Conservation (phyloP, 1,140 invertebrate species). For the Pseudomyrmex gracilis region DNA sequence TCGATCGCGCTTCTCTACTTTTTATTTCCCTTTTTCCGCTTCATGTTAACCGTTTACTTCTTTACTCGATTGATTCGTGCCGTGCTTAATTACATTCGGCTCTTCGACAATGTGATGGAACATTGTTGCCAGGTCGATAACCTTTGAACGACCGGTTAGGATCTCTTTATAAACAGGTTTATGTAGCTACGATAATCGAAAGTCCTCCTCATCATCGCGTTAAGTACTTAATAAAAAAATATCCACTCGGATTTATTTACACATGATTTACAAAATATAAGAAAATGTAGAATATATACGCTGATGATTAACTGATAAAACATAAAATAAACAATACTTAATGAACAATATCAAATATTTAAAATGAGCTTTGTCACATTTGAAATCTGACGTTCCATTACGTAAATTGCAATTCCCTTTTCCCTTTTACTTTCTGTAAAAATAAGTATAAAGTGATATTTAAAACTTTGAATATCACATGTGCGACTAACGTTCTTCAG, state of each 20-base stretch:
- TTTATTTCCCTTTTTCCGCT: conserved; percentile 36
- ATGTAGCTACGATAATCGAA: background rate
- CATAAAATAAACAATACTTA: too few relatives aligned
- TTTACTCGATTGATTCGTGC: conserved; percentile 52
- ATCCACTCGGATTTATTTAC: background rate
- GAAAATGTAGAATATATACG: too few relatives aligned
- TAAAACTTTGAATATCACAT: conserved; percentile 68
- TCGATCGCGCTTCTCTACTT: conserved; percentile 60
- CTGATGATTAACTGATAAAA: too few relatives aligned
- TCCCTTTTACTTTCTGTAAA: conserved; percentile 2
- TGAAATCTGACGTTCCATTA: conserved; percentile 49
- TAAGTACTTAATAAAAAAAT: conserved; percentile 5
- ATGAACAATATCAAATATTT: too few relatives aligned
- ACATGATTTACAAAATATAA: background rate
- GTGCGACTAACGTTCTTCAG: conserved; percentile 61
- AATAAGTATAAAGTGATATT: conserved; percentile 25
- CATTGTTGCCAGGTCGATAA: conserved; percentile 11
- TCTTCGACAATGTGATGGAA: conserved; percentile 18
- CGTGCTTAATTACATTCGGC: conserved; percentile 29
- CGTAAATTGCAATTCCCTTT: conserved; percentile 31
- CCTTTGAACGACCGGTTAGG: background rate
- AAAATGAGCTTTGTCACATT: background rate
- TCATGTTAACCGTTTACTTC: conserved; percentile 23
- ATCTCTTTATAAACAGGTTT: background rate
- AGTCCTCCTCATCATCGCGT: too few relatives aligned